These are phyloP conservation scores for Triplophysa yarkandensis DNA, from an alignment of 2,797 vertebrate genomes.

Conservation along the genomic window DNA sequence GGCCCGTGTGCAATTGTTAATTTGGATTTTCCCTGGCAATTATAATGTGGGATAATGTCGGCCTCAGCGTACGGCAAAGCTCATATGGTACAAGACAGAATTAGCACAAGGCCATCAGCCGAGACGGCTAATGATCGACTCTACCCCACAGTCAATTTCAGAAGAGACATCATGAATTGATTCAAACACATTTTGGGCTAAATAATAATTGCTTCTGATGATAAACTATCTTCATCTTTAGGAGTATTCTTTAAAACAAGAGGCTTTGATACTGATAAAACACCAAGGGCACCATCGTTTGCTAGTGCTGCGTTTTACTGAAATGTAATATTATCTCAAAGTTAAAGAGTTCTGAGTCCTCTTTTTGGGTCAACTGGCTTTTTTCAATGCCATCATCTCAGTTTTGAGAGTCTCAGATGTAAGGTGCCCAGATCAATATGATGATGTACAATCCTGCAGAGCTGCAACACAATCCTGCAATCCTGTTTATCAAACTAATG, in stretches of 20 bases:
- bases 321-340: neutral
- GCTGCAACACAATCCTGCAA: neutral
- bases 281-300: neutral
- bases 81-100: constrained; percentile 1
- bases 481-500: constrained; percentile 63
- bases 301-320: neutral
- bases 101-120: constrained; percentile 41
- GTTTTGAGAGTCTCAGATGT: neutral
- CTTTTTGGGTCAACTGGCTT: neutral
- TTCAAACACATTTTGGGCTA: constrained; percentile 38
- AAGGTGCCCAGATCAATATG: neutral
- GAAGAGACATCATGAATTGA: constrained; percentile 29
- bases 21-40: constrained; percentile 60
- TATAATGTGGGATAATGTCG: constrained; percentile 47
- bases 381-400: neutral
- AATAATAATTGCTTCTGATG: constrained; percentile 47
- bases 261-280: neutral
- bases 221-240: constrained; percentile 19
- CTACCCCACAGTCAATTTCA: constrained; percentile 34
- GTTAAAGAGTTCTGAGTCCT: neutral
- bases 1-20: constrained; percentile 55
- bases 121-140: constrained; percentile 43
- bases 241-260: constrained; percentile 29
- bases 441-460: neutral
- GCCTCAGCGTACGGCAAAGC: constrained; percentile 29